Conservation (phyloP, 2,113 vertebrate genomes). For the Chunga burmeisteri region DNA sequence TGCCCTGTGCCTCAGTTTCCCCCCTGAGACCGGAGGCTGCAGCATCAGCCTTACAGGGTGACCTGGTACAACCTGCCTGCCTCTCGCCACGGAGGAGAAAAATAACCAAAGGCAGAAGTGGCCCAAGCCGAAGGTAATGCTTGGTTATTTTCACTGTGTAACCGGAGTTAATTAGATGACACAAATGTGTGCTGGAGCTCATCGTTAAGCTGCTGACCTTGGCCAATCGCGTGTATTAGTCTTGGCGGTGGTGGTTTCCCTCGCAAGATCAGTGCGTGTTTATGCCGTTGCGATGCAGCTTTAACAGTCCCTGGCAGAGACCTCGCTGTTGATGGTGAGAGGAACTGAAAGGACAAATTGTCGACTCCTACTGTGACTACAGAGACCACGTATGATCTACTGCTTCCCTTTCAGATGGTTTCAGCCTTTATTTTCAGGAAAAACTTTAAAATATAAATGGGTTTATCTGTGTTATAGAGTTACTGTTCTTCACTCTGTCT, state of each 20-base stretch:
- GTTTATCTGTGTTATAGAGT: not conserved
- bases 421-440: not conserved
- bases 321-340: too few species aligned
- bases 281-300: not conserved
- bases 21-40: not conserved
- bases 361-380: accelerated
- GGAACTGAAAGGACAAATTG: not conserved
- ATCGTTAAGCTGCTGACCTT: accelerated
- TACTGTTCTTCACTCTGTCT: not conserved
- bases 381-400: accelerated
- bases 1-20: not conserved
- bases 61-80: accelerated
- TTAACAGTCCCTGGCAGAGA: not conserved
- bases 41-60: not conserved
- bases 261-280: too few species aligned
- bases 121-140: not conserved
- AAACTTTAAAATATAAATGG: not conserved
- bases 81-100: not conserved
- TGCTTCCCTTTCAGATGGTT: accelerated
- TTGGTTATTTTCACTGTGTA: not conserved
- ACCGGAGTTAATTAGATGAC: not conserved
- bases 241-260: not conserved
- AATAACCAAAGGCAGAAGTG: too few species aligned
- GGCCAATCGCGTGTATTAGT: accelerated
- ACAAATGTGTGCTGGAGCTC: too few species aligned